Evolutionary conservation across 2,797 vertebrate genomes (phyloP).

Genomic region (Lemur catta): DNA sequence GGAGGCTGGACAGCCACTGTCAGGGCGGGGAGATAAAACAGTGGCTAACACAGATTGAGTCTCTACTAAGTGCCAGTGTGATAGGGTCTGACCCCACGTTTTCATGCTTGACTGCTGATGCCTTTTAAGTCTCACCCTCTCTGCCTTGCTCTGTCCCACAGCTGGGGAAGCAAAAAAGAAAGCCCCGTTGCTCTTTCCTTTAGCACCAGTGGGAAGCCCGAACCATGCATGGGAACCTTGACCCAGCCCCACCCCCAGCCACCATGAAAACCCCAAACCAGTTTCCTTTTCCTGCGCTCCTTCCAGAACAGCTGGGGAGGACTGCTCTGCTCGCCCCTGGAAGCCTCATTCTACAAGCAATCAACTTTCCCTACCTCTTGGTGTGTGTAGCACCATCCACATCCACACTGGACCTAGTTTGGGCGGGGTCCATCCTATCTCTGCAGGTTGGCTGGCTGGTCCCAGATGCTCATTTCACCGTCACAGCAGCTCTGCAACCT

Average conservation of each 20-base stretch:
- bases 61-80: background rate
- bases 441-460: background rate
- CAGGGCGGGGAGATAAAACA: no score
- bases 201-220: background rate
- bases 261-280: background rate
- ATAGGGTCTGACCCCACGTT: background rate
- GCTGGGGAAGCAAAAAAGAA: background rate
- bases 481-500: background rate
- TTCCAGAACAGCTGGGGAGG: background rate
- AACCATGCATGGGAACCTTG: background rate
- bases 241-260: background rate
- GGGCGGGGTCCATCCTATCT: no score
- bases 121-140: background rate
- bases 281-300: background rate
- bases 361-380: no score
- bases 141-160: background rate
- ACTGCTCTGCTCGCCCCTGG: background rate
- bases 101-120: no score
- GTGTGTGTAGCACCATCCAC: fast-evolving
- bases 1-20: background rate
- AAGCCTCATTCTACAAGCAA: background rate
- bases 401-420: background rate
- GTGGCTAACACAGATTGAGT: background rate
- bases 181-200: background rate
- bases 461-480: background rate